A percentile compares a stretch with the other conserved stretches of the same genome.
Evolutionary conservation across 2,888 invertebrate genomes (phyloP).

Genomic region (Cistogaster globosa): DNA sequence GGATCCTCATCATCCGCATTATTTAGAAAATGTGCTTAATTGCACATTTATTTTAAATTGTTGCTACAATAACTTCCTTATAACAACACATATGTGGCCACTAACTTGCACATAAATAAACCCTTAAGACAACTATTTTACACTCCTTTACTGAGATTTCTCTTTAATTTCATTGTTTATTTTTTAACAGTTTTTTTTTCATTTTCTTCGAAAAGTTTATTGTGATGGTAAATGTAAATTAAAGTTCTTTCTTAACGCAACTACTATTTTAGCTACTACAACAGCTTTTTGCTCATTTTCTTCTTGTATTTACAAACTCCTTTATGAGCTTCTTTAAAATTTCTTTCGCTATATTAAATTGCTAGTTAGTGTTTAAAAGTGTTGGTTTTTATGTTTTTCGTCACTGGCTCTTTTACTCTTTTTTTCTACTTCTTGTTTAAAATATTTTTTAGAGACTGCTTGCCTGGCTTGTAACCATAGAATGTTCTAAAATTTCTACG

Average conservation of each 20-base stretch:
- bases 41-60: constrained; percentile 79
- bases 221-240: constrained; percentile 56
- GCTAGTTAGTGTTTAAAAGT: constrained; percentile 62
- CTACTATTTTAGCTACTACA: neutral
- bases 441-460: constrained; percentile 22
- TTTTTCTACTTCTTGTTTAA: neutral
- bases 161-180: neutral
- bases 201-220: constrained; percentile 43
- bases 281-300: neutral
- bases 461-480: constrained; percentile 8
- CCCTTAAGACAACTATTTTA: constrained; percentile 11
- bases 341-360: constrained; percentile 42
- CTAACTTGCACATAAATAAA: neutral
- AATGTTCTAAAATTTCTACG: neutral
- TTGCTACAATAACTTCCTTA: constrained; percentile 28
- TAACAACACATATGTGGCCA: neutral
- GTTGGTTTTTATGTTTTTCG: constrained; percentile 48
- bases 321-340: neutral
- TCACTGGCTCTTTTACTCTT: constrained; percentile 30
- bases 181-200: constrained; percentile 5
- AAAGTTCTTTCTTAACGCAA: constrained; percentile 50
- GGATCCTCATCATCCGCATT: constrained; percentile 40
- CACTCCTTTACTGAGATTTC: neutral
- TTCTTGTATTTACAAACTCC: neutral
- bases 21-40: constrained; percentile 79